Base-by-base conservation (phyloP, 35 echinoderm and acorn worm species). In the Heliocidaris tuberculata region DNA sequence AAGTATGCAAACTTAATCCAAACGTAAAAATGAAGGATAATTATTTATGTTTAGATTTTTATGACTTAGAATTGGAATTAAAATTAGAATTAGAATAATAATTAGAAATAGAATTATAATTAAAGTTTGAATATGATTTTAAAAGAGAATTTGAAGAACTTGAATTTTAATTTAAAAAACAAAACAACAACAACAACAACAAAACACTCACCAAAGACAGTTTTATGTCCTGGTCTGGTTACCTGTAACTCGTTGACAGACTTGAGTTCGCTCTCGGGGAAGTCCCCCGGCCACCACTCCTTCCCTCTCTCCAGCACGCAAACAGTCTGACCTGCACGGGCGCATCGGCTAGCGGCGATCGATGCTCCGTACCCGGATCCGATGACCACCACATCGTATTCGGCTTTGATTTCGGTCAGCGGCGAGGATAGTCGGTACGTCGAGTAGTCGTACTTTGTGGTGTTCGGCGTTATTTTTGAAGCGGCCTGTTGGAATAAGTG, bases 261-360 rank as follows among this genome's bases (percentile, higher is more conserved):
- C 27, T 56, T 92, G 47, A 92, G 90, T 56, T 92, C 90, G 42
- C 47, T 95, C 30, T 97, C 96, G 15, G 96, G 96, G 54, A 97
- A 97, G 31, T 97, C 96, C 31, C 96, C 96, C 19, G 96, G 96
- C 32, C 95, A 93, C 96, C 96, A 97, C 49, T 97, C 96, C 59
- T 97, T 97, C 8, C 96, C 96, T 85, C 88, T 95, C 59, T 97
- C 96, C 10, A 97, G 93, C 2, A 97, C 89, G 89, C 96, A 97
- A 6, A 97, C 96, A 31, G 59, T 93, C 92, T 97, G 95, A 32
- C 96, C 96, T 35, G 96, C 93, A 30, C 96, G 54, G 27, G 96
- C 95, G 54, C 95, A 94, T 17, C 96, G 95, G 52, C 96, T 95
- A 11, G 96, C 96, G 2, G 95, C 95, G 49, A 97, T 93, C 0